Evolutionary conservation across 2,797 vertebrate species (phyloP).

Genomic region (Tachyglossus aculeatus): DNA sequence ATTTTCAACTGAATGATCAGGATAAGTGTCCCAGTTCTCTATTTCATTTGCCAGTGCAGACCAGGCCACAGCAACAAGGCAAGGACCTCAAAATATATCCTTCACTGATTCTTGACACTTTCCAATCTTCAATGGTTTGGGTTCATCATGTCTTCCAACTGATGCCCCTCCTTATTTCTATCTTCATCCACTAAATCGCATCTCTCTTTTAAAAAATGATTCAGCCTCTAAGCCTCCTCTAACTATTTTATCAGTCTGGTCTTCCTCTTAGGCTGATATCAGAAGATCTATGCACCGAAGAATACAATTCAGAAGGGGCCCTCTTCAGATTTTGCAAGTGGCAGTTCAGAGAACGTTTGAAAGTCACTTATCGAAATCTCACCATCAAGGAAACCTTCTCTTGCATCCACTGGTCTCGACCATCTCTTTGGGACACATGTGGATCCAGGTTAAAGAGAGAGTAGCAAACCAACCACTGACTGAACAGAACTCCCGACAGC

Average conservation of each 20-base stretch:
- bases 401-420: too few species aligned
- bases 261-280: not conserved
- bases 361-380: too few species aligned
- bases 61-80: not conserved
- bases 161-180: not conserved
- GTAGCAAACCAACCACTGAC: too few species aligned
- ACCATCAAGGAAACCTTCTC: too few species aligned
- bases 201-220: too few species aligned
- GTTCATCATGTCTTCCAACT: not conserved
- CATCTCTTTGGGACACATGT: too few species aligned
- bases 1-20: too few species aligned
- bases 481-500: too few species aligned
- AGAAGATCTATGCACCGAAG: not conserved
- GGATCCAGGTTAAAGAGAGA: too few species aligned
- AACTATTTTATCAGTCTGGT: not conserved
- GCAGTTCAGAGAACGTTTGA: too few species aligned
- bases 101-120: not conserved
- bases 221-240: not conserved
- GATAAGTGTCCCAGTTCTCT: not conserved
- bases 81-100: not conserved
- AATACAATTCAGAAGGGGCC: too few species aligned
- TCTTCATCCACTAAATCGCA: not conserved
- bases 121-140: not conserved
- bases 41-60: not conserved
- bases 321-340: too few species aligned